Conservation (phyloP, 2,113 vertebrate species). For the Turdus rufiventris region DNA sequence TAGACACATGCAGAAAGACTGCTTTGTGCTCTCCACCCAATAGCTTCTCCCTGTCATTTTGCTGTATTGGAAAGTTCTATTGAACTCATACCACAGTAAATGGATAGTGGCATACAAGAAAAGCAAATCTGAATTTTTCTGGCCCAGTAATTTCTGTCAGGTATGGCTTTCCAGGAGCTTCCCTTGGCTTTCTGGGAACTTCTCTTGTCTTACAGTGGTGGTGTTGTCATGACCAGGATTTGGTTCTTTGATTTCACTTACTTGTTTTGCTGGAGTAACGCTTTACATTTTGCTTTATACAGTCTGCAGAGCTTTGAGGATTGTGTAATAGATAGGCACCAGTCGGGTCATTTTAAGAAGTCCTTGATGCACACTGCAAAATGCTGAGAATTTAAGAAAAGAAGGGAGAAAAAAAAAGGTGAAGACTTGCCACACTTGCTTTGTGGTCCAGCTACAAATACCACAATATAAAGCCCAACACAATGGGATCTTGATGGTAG, state of each 20-base stretch:
- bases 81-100: background rate
- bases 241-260: background rate
- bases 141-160: background rate
- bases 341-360: background rate
- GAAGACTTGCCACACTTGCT: rapidly evolving
- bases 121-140: background rate
- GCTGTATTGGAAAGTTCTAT: background rate
- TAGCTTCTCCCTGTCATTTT: background rate
- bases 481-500: background rate
- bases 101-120: background rate
- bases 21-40: background rate
- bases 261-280: background rate
- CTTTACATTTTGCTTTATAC: background rate
- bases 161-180: background rate
- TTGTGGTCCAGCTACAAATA: background rate
- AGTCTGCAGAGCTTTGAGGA: background rate
- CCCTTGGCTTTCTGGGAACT: background rate
- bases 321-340: background rate
- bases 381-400: background rate
- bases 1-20: background rate
- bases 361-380: background rate
- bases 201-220: background rate
- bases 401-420: background rate
- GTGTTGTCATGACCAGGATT: background rate
- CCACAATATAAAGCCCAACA: background rate